These are phyloP conservation scores for Criorhina ranunculi DNA, from an alignment of 2,888 invertebrate species.

Conservation along the genomic window DNA sequence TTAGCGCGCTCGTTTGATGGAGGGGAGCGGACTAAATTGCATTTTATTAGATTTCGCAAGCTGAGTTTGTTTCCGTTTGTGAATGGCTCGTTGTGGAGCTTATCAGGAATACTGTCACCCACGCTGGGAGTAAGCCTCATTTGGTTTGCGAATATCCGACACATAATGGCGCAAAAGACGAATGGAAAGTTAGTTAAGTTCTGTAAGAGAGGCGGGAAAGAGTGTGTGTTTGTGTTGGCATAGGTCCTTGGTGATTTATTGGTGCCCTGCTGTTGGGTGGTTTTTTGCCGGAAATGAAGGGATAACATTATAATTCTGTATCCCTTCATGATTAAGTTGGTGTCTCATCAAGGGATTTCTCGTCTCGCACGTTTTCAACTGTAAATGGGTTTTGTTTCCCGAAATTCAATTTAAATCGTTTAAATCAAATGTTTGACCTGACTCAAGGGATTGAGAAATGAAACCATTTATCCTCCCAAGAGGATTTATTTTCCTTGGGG, in stretches of 20 bases:
- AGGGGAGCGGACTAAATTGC: slow-evolving; percentile 66
- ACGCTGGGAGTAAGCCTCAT: slow-evolving; percentile 45
- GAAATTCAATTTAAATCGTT: background rate
- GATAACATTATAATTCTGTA: slow-evolving; percentile 23
- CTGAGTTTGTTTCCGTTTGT: slow-evolving; percentile 74
- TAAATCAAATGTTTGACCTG: too few species aligned
- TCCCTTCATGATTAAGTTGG: background rate
- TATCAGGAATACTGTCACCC: slow-evolving; percentile 17
- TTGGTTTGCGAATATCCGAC: slow-evolving; percentile 51
- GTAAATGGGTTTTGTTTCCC: background rate
- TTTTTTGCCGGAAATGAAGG: background rate
- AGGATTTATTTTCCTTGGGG: too few species aligned
- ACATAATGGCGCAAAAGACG: slow-evolving; percentile 41
- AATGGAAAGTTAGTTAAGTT: slow-evolving; percentile 35
- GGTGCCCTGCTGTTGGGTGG: background rate
- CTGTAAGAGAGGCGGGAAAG: too few species aligned
- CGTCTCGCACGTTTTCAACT: too few species aligned
- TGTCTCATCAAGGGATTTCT: background rate
- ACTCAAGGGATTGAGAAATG: too few species aligned
- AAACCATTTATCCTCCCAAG: too few species aligned
- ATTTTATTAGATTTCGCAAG: slow-evolving; percentile 74
- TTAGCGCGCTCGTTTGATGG: slow-evolving; percentile 4
- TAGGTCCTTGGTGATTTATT: slow-evolving; percentile 40
- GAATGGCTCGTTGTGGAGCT: slow-evolving; percentile 38
- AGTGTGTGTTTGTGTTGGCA: background rate